A percentile compares a stretch with the other conserved stretches of the same genome.
Conservation (phyloP, 2,888 invertebrate genomes). For the Gnatocerus cornutus region DNA sequence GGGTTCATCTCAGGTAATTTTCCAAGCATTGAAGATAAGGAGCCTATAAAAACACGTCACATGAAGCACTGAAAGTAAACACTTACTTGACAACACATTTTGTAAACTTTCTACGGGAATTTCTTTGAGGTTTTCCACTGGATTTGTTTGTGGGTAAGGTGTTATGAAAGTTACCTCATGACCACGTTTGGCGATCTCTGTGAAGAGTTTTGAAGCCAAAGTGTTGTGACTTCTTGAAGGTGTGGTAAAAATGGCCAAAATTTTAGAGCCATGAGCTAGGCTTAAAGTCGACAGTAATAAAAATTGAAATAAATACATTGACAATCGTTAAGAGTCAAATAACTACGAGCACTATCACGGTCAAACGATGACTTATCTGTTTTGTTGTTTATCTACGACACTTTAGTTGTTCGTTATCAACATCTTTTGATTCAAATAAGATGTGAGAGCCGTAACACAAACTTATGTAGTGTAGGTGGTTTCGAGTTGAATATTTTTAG, state of each 20-base stretch:
- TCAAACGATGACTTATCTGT: slow-evolving; percentile 50
- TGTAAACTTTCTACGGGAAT: slow-evolving; percentile 6
- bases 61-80: neutral
- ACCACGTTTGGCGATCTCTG: too few species aligned
- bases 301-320: too few species aligned
- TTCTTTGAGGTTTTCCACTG: slow-evolving; percentile 65
- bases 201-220: slow-evolving; percentile 59
- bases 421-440: too few species aligned
- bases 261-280: slow-evolving; percentile 55
- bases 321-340: too few species aligned
- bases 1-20: neutral
- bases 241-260: slow-evolving; percentile 38
- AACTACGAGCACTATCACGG: too few species aligned
- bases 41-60: neutral
- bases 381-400: too few species aligned
- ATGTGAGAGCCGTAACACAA: too few species aligned
- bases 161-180: slow-evolving; percentile 69
- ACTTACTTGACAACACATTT: slow-evolving; percentile 1
- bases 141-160: slow-evolving; percentile 64
- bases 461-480: too few species aligned
- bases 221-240: slow-evolving; percentile 48
- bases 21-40: neutral
- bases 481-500: too few species aligned
- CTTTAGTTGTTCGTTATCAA: too few species aligned
- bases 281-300: too few species aligned